phyloP scores from a whole-genome alignment of 2,888 invertebrate genomes.

The Xestia ashworthii region DNA sequence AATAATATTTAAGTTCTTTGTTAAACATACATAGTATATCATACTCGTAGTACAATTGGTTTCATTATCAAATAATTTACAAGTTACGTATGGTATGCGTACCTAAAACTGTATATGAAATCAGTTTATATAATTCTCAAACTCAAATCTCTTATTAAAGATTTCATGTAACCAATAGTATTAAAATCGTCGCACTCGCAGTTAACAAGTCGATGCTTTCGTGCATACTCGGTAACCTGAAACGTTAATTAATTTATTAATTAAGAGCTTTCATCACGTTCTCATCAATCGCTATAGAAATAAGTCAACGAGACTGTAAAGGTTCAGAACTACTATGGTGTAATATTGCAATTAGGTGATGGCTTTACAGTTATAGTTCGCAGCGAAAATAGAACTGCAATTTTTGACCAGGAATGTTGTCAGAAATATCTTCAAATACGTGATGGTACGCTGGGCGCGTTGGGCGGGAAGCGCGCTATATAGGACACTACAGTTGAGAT shows the following conservation, averaged over 20 bases:
- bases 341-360: slow-evolving; percentile 23
- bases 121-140: background rate
- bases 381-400: slow-evolving; percentile 28
- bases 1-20: background rate
- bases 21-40: background rate
- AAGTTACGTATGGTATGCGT: too few species aligned
- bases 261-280: slow-evolving; percentile 21
- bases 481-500: slow-evolving; percentile 59
- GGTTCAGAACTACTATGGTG: background rate
- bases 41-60: too few species aligned
- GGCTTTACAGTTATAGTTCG: background rate
- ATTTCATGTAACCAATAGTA: background rate
- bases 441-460: background rate
- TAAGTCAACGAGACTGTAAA: background rate
- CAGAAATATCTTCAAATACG: slow-evolving; percentile 31
- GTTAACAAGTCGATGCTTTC: slow-evolving; percentile 5
- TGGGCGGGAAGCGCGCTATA: slow-evolving; percentile 16
- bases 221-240: slow-evolving; percentile 17
- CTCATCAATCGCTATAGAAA: background rate
- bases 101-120: background rate
- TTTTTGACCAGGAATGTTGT: slow-evolving; percentile 27
- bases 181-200: background rate
- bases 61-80: too few species aligned
- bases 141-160: background rate
- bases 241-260: slow-evolving; percentile 37